Evolutionary conservation across 2,888 invertebrate species (phyloP).

Genomic region (Tetanocera ferruginea): DNA sequence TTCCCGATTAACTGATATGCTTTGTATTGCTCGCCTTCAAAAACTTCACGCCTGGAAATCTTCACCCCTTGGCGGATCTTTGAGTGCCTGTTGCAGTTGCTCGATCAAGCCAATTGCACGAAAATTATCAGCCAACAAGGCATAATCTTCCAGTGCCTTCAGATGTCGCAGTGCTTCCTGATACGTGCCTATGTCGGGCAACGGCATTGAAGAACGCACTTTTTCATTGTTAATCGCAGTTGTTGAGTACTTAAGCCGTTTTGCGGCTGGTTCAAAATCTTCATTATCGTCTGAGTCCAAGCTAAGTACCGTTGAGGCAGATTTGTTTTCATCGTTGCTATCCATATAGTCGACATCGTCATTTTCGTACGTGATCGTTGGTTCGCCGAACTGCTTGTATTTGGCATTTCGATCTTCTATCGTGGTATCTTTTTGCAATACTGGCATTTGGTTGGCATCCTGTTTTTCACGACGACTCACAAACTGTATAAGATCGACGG

Average conservation of each 20-base stretch:
- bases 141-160: conserved; percentile 61
- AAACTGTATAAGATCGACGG: conserved; percentile 55
- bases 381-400: neutral
- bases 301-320: neutral
- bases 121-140: conserved; percentile 61
- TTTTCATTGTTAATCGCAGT: conserved; percentile 49
- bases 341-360: neutral
- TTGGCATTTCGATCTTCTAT: conserved; percentile 33
- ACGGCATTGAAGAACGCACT: conserved; percentile 22
- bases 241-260: conserved; percentile 49
- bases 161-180: conserved; percentile 55
- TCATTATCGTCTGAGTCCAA: neutral
- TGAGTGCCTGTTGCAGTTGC: conserved; percentile 59
- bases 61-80: conserved; percentile 48
- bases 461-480: conserved; percentile 48
- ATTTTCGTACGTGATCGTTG: conserved; percentile 4
- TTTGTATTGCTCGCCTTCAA: neutral
- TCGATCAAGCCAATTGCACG: conserved; percentile 63
- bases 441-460: conserved; percentile 3
- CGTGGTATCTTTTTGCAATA: conserved; percentile 20
- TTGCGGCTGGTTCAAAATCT: conserved; percentile 40
- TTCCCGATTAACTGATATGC: neutral
- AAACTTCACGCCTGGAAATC: conserved; percentile 22
- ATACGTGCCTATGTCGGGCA: conserved; percentile 48
- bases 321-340: neutral